Base-by-base conservation (phyloP, 2,888 invertebrate species). In the Dolichomitus sp. region DNA sequence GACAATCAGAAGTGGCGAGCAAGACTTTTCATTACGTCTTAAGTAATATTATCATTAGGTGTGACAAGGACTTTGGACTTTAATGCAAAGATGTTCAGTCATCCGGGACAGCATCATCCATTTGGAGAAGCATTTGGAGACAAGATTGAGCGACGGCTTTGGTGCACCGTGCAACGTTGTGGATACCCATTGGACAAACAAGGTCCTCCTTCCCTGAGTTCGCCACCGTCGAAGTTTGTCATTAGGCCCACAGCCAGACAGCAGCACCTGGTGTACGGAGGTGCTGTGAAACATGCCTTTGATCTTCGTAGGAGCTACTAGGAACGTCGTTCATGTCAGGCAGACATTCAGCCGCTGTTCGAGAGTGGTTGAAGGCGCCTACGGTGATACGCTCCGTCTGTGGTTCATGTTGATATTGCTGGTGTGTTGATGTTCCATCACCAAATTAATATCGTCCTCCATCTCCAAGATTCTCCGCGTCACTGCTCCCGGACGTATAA, bases 291-390 rank as follows among this genome's bases (percentile, higher is more conserved):
- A 57, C 54, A 40, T 57, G 48, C 75, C 65, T 75, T 75, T 75
- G 75, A 75, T 75, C 75, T 66, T 75, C 65, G 75, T 50, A 66
- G 75, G 42, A 75, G 75, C 30, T 12, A 19, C 27, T n/a, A 40
- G 50, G 74, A 63, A 40, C 52, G 50, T 50, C 65, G 54, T 65
- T 54, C 48, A 40, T 42, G 54, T 54, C 54, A 75, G 19, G 17
- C 30, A 30, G 30, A 52, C 40, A 66, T 54, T 40, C 65, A 40
- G 27, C 65, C 54, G 57, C 66, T 65, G 65, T 75, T 54, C 54
- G 14, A 40, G 63, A 63, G 54, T 40, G 65, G 30, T 23, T 27
- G 17, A 17, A 42, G 54, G 27, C 19, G 72, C 42, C 40, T 23
- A 54, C 54, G 27, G 7, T 52, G 33, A 69, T 69, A 37, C 52